These are phyloP conservation scores for Ciona savignyi DNA, from an alignment of 23 tunicate genomes.

Conservation along the genomic window DNA sequence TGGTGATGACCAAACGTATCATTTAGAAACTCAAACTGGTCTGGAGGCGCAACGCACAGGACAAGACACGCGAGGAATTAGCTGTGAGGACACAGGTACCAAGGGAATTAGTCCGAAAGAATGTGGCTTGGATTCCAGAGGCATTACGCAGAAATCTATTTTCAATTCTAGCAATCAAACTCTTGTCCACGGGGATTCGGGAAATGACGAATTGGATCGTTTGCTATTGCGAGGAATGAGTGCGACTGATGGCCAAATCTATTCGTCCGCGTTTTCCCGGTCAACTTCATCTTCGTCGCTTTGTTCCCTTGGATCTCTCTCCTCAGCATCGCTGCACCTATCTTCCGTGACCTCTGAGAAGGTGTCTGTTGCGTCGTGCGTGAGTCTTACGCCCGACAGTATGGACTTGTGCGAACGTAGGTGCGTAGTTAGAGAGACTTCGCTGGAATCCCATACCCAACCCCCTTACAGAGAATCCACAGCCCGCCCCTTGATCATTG, in stretches of 20 bases:
- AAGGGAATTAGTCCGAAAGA: background rate
- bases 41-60: background rate
- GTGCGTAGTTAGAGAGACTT: too few relatives aligned
- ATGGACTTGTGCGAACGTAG: background rate
- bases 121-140: background rate
- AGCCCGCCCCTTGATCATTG: too few relatives aligned
- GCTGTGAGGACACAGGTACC: background rate
- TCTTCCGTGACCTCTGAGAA: constrained; percentile 24
- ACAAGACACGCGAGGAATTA: background rate
- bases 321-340: constrained; percentile 26
- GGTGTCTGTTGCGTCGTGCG: constrained; percentile 15
- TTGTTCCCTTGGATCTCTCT: constrained; percentile 27
- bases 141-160: background rate
- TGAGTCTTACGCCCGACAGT: constrained; percentile 27
- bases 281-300: constrained; percentile 42
- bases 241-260: background rate
- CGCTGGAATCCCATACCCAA: too few relatives aligned
- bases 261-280: constrained; percentile 2
- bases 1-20: too few relatives aligned
- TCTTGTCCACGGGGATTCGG: background rate
- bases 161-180: background rate
- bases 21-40: too few relatives aligned
- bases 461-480: too few relatives aligned
- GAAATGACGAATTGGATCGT: background rate
- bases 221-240: background rate